A percentile compares a stretch with the other conserved stretches of the same genome.
Evolutionary conservation across 2,113 vertebrate genomes (phyloP).

Genomic region (Tachuris rubrigastra): DNA sequence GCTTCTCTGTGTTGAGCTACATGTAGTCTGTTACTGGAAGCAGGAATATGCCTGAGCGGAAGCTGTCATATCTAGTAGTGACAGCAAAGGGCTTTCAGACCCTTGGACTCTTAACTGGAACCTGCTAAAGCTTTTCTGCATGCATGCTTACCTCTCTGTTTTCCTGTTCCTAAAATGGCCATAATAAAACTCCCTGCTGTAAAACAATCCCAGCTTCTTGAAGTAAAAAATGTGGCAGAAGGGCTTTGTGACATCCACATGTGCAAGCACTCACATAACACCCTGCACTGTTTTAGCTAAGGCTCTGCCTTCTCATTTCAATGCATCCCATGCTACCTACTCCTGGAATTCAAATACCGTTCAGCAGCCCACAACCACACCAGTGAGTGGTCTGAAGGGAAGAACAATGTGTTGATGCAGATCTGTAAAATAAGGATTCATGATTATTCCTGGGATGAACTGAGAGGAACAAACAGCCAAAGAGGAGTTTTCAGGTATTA

Average conservation of each 20-base stretch:
- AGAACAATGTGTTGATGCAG: fast-evolving
- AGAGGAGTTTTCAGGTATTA: neutral
- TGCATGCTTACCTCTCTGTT: neutral
- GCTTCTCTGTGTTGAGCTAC: neutral
- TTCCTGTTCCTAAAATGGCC: neutral
- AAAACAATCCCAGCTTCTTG: neutral
- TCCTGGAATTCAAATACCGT: neutral
- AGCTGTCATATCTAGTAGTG: neutral
- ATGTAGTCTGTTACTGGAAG: neutral
- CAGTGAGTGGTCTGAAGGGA: neutral
- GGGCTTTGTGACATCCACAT: neutral
- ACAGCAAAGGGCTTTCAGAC: conserved; percentile 1
- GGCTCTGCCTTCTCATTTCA: neutral
- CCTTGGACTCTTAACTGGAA: neutral
- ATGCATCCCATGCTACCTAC: neutral
- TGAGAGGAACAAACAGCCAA: neutral
- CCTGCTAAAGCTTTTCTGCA: neutral
- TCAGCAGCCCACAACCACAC: neutral
- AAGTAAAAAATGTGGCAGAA: neutral
- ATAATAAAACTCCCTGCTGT: neutral
- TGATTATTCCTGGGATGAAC: neutral
- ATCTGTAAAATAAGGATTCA: neutral
- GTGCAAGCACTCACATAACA: neutral
- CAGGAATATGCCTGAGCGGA: neutral
- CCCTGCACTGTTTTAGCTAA: neutral